Evolutionary conservation across 2,113 vertebrate genomes (phyloP).

Genomic region (Callorhinus ursinus): DNA sequence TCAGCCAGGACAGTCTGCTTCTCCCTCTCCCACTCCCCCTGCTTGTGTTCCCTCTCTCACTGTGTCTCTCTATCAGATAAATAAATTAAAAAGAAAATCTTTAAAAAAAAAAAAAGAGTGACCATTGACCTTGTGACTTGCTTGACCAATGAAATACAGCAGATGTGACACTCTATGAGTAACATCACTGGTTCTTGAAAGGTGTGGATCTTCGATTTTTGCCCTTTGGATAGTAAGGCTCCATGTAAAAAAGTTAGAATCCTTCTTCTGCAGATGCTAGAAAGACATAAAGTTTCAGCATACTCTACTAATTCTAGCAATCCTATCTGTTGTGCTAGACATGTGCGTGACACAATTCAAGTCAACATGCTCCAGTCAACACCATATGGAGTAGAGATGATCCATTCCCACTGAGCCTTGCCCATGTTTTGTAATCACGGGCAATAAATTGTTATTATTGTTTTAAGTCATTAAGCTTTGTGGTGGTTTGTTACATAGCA

Average conservation of each 20-base stretch:
- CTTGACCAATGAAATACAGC: background rate
- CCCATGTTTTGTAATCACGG: background rate
- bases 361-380: fast-evolving
- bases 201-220: background rate
- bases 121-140: background rate
- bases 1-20: too few relatives aligned
- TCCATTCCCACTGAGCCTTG: background rate
- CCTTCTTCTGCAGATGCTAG: background rate
- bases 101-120: background rate
- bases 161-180: background rate
- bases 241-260: background rate
- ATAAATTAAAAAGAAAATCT: too few relatives aligned
- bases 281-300: background rate
- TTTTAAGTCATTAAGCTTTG: background rate
- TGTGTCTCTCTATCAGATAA: too few relatives aligned
- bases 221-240: background rate
- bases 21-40: too few relatives aligned
- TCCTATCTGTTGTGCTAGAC: background rate
- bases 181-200: background rate
- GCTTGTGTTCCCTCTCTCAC: too few relatives aligned
- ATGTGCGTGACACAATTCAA: background rate
- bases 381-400: background rate
- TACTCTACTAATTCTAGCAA: background rate
- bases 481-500: background rate
- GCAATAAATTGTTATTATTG: background rate